These are phyloP conservation scores for Gymnorhina tibicen DNA, from an alignment of 2,113 vertebrate genomes.

Conservation along the genomic window DNA sequence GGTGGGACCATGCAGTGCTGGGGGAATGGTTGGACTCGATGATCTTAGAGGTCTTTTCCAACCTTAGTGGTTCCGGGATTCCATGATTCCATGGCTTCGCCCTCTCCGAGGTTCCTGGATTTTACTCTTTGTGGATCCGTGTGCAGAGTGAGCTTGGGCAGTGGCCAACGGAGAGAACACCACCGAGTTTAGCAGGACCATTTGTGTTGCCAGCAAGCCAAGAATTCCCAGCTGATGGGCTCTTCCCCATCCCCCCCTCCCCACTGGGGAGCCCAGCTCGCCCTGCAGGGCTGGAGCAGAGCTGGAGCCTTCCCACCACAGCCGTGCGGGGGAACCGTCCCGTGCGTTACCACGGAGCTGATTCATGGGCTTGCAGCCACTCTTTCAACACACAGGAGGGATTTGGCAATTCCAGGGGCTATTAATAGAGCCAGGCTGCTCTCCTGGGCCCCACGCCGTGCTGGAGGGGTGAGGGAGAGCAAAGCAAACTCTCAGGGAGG, in stretches of 20 bases:
- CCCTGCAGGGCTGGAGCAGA: neutral
- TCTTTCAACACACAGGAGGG: slow-evolving; percentile 14
- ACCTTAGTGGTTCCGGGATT: too few relatives aligned
- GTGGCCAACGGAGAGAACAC: neutral
- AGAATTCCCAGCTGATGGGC: neutral
- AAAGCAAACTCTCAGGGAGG: slow-evolving; percentile 13
- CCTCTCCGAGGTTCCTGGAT: neutral
- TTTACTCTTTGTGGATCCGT: neutral
- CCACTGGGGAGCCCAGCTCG: accelerated
- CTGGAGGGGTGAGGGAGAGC: neutral
- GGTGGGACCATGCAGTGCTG: neutral
- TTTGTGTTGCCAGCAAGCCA: neutral
- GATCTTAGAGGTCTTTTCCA: neutral
- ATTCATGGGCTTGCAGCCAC: neutral
- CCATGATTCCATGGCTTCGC: neutral
- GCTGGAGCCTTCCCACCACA: neutral
- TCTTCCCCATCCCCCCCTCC: neutral
- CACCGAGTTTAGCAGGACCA: neutral
- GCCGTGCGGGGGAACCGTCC: accelerated
- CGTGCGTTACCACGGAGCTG: neutral
- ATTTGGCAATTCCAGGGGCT: slow-evolving; percentile 12
- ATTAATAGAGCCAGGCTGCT: slow-evolving; percentile 15
- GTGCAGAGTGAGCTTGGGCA: neutral
- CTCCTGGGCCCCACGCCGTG: neutral
- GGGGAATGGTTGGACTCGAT: accelerated